phyloP scores from a whole-genome alignment of 2,888 invertebrate species.

The Rotaria socialis region DNA sequence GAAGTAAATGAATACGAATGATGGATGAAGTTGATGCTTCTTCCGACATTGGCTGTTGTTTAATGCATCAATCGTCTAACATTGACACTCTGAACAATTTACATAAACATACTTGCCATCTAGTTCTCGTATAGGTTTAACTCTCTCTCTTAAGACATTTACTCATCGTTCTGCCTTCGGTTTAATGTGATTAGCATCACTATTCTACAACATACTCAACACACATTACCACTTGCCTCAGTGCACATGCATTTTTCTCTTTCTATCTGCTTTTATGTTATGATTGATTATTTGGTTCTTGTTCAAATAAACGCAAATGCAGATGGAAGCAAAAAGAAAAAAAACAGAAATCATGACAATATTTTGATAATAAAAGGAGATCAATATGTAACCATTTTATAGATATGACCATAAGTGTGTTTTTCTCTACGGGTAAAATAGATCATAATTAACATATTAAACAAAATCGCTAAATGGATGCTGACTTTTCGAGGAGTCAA shows the following conservation, averaged over 20 bases:
- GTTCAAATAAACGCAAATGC: neutral
- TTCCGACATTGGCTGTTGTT: neutral
- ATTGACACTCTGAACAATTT: neutral
- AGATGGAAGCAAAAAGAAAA: neutral
- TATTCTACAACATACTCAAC: neutral
- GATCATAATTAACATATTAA: neutral
- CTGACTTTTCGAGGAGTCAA: too few relatives aligned
- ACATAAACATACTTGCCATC: neutral
- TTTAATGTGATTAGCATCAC: neutral
- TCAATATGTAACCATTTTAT: slow-evolving; percentile 18
- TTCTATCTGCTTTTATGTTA: neutral
- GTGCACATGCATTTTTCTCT: neutral
- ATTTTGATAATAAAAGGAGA: neutral
- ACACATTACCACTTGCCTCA: neutral
- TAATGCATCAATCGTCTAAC: neutral
- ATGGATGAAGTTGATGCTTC: slow-evolving; percentile 13
- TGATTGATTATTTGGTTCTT: neutral
- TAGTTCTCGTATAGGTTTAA: neutral
- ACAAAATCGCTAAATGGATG: too few relatives aligned
- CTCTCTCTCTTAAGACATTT: neutral
- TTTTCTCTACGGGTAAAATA: neutral
- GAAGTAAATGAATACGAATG: neutral
- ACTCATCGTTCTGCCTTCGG: neutral
- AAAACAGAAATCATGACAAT: neutral
- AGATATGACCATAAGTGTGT: neutral